Conservation (phyloP, 2,797 vertebrate genomes). For the Notoglanidium macrostoma region DNA sequence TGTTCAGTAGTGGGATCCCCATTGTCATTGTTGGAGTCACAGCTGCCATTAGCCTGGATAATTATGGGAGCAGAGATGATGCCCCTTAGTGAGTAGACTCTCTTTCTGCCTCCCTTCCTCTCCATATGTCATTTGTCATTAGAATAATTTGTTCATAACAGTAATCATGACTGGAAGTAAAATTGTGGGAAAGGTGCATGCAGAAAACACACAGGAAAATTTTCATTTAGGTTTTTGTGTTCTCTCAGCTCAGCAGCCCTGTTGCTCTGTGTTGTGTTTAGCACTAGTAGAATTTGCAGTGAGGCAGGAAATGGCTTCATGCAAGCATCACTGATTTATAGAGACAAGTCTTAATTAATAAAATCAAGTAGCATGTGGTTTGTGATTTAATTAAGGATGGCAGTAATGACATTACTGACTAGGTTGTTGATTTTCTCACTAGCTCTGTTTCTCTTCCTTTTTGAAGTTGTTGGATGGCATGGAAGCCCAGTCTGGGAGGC, state of each 20-base stretch:
- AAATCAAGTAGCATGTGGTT: slow-evolving; percentile 34
- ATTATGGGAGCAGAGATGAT: slow-evolving; percentile 87
- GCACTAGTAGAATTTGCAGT: slow-evolving; percentile 27
- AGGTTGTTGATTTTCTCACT: slow-evolving; percentile 38
- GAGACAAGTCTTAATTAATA: slow-evolving; percentile 44
- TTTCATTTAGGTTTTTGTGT: background rate
- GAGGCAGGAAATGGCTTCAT: slow-evolving; percentile 39
- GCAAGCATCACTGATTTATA: slow-evolving; percentile 39
- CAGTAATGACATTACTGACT: slow-evolving; percentile 40
- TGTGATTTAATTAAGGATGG: slow-evolving; percentile 45
- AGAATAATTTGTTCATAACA: slow-evolving; percentile 33
- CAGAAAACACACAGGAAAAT: background rate
- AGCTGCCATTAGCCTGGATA: slow-evolving; percentile 85
- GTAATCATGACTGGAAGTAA: slow-evolving; percentile 9
- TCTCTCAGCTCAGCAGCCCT: slow-evolving; percentile 13
- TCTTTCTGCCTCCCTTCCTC: background rate
- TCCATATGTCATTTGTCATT: slow-evolving; percentile 1
- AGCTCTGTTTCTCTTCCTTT: slow-evolving; percentile 37
- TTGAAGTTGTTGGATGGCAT: slow-evolving; percentile 88
- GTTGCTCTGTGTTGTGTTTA: slow-evolving; percentile 7
- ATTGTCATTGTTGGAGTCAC: slow-evolving; percentile 91
- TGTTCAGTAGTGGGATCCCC: slow-evolving; percentile 87
- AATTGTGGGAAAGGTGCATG: background rate
- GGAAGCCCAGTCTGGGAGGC: slow-evolving; percentile 85
- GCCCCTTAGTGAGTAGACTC: slow-evolving; percentile 85